Base-by-base conservation (phyloP, 2,113 vertebrate genomes). In the Hymenochirus boettgeri region DNA sequence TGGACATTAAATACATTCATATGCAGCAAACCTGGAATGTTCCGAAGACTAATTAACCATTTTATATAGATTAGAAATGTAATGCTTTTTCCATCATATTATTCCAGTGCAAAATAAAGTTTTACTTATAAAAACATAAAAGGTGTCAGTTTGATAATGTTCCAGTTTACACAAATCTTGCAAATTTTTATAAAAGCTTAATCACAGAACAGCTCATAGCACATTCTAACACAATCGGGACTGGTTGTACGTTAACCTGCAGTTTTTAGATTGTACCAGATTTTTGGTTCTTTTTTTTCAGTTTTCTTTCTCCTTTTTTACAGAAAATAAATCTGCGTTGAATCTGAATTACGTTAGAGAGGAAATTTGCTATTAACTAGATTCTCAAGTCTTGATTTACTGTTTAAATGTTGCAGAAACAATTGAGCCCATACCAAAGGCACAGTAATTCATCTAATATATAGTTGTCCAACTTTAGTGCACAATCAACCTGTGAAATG, bases 11-110 rank as follows among this genome's bases (percentile, higher is more conserved):
- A 24, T 25, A 57, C 55, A 58, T 66, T 58, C 46, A 23, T 50
- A n/a, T 42, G 56, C 24, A 42, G 65, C 56, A 51, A 42, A 59
- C 46, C 3, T 37, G 31, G 56, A 59, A 67, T 67, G 65, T 52
- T 27, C n/a, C n/a, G 7, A 50, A 24, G 42, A 57, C 4, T 42
- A 33, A 12, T 33, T 13, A 12, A 27, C 35, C 39, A 21, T 5
- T 7, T 57, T 22, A 29, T 9, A 48, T 35, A 57, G 37, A 57
- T 26, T 54, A 57, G 51, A 60, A 47, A 37, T 52, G 33, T 42
- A 22, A 15, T 13, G 2, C 5, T 48, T 48, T 10, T 48, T 7
- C 19, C 21, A 12, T 6, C 9, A 21, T 35, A 21, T 10, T 13
- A n/a, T 35, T 67, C 56, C 47, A 31, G 54, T 65, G 42, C 63